These are phyloP conservation scores for Sarcophaga subvicina DNA, from an alignment of 2,888 invertebrate species.

Conservation along the genomic window DNA sequence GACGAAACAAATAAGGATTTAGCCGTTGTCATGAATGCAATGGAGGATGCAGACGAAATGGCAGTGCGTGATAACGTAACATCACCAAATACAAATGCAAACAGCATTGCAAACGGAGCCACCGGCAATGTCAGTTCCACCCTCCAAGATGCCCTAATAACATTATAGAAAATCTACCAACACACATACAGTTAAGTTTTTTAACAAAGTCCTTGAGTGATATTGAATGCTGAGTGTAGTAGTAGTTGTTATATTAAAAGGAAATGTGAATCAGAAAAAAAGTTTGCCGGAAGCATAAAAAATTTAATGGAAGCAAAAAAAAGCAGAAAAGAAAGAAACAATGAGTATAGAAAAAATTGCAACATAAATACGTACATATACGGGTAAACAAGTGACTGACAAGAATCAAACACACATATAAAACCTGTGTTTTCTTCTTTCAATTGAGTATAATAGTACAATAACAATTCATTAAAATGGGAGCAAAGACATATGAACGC, in stretches of 20 bases:
- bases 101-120: slow-evolving; percentile 39
- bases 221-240: slow-evolving; percentile 15
- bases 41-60: slow-evolving; percentile 35
- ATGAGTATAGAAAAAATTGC: slow-evolving; percentile 14
- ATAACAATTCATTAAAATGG: neutral
- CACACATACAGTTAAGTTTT: slow-evolving; percentile 5
- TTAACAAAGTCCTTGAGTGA: slow-evolving; percentile 34
- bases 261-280: slow-evolving; percentile 5
- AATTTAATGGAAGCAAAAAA: neutral
- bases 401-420: slow-evolving; percentile 15
- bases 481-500: slow-evolving; percentile 5
- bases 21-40: slow-evolving; percentile 34
- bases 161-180: slow-evolving; percentile 35
- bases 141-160: slow-evolving; percentile 33
- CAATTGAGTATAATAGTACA: neutral
- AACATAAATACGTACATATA: slow-evolving; percentile 4
- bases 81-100: slow-evolving; percentile 22
- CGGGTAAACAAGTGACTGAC: slow-evolving; percentile 25
- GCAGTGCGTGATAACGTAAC: slow-evolving; percentile 40
- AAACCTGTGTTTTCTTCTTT: neutral
- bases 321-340: neutral
- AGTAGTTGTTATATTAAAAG: slow-evolving; percentile 2
- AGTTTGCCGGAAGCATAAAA: slow-evolving; percentile 23
- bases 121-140: slow-evolving; percentile 27
- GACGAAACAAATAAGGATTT: slow-evolving; percentile 25